Evolutionary conservation across 2,888 invertebrate genomes (phyloP).

Genomic region (Phymatocera aterrima): DNA sequence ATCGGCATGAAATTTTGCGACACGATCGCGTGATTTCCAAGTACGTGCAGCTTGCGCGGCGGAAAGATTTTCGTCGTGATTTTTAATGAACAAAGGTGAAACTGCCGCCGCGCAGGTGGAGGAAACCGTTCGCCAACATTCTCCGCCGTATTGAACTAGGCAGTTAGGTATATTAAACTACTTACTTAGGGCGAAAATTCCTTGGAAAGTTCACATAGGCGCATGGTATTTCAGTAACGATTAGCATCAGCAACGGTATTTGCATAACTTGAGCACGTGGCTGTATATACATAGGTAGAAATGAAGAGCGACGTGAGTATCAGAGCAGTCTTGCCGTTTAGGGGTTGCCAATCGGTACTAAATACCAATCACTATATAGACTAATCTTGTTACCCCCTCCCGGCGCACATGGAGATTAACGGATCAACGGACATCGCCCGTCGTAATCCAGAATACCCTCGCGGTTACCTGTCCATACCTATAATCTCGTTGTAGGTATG

Average conservation of each 20-base stretch:
- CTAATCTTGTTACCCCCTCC: constrained; percentile 36
- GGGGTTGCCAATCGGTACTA: constrained; percentile 20
- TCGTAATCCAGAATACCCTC: constrained; percentile 11
- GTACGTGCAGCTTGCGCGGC: too few relatives aligned
- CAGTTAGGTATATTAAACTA: too few relatives aligned
- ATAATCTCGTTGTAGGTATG: not conserved
- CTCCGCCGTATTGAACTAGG: too few relatives aligned
- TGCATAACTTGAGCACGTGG: not conserved
- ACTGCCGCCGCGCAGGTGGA: too few relatives aligned
- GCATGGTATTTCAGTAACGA: too few relatives aligned
- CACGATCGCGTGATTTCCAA: too few relatives aligned
- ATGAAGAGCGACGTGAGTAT: constrained; percentile 28
- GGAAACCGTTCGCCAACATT: too few relatives aligned
- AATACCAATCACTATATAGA: constrained; percentile 39
- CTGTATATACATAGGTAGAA: not conserved
- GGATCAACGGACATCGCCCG: constrained; percentile 31
- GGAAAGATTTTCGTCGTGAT: too few relatives aligned
- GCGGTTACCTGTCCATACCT: not conserved
- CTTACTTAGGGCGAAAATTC: too few relatives aligned
- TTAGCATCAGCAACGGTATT: constrained; percentile 16
- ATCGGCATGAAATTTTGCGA: too few relatives aligned
- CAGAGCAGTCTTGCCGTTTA: constrained; percentile 22
- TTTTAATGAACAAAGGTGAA: too few relatives aligned
- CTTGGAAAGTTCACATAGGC: too few relatives aligned
- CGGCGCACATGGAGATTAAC: not conserved